Percentiles rank a stretch among this genome's conserved stretches.
These are phyloP conservation scores for Syrphus vitripennis DNA, from an alignment of 2,888 invertebrate species.

Conservation along the genomic window DNA sequence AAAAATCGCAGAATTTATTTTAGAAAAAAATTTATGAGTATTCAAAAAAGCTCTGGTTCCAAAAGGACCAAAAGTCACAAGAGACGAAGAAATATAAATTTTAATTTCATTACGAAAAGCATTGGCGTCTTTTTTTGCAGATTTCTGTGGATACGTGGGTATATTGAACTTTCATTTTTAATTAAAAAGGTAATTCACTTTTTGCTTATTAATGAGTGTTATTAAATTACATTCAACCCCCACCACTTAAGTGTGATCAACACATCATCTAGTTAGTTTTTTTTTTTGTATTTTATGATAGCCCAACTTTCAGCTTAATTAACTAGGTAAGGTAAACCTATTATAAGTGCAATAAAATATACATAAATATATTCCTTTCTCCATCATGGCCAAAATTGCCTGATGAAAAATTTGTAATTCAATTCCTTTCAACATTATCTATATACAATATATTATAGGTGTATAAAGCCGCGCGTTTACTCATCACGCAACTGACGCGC, in stretches of 20 bases:
- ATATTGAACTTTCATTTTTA: background rate
- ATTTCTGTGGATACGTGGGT: too few species aligned
- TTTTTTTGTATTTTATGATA: background rate
- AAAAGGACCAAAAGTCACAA: too few species aligned
- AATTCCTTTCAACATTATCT: too few species aligned
- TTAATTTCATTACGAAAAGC: too few species aligned
- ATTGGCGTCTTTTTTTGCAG: too few species aligned
- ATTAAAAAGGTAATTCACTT: background rate
- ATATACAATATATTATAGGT: background rate
- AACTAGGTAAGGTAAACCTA: background rate
- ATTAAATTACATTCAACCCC: background rate
- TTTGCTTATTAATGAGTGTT: background rate
- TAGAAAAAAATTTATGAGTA: too few species aligned
- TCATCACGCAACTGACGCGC: constrained; percentile 56
- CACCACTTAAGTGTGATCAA: background rate
- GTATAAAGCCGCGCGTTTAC: background rate
- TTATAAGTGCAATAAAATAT: background rate
- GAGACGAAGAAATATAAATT: too few species aligned
- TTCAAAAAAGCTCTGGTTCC: too few species aligned
- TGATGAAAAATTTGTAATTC: constrained; percentile 58
- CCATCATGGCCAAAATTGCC: constrained; percentile 15
- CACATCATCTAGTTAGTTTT: background rate
- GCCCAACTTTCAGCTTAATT: background rate
- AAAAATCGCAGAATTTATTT: too few species aligned
- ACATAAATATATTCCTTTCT: constrained; percentile 6